Base-by-base conservation (phyloP, 2,797 vertebrate species). In the Thaleichthys pacificus region DNA sequence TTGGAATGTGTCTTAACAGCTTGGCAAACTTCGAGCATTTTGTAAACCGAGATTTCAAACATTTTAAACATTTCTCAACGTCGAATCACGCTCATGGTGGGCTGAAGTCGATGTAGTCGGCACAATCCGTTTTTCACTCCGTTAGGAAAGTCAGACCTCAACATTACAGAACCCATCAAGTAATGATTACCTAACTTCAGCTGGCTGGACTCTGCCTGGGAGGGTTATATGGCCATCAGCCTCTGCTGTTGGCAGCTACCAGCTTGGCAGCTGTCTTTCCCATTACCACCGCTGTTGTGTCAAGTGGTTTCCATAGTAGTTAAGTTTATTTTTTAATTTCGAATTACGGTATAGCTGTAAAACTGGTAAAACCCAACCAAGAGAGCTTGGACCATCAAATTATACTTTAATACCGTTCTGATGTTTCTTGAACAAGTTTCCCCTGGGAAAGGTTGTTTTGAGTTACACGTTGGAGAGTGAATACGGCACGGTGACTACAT, bases 221-320 rank as follows among this genome's bases (percentile, higher is more conserved):
- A 26, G 74, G 77, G 79, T 82, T 76, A 77, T 77, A 69, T 49
- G 72, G 30, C 68, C 69, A 74, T 32, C 72, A 77, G 61, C 32
- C 1, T 77, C 64, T 63, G 28, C 61, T 69, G 8, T 73, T 68
- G 64, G 78, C 73, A 75, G 66, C 78, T 71, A 26, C 73, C 72
- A 84, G 63, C 68, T 73, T 82, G 80, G 74, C 83, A 88, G 84
- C 77, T 82, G 82, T 75, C 70, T 77, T 80, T 82, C 71, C 72
- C 71, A 72, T 88, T 76, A 73, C 82, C 77, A 78, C 78, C 73
- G 42, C 35, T 90, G 84, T 87, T 90, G 86, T 89, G 88, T 85
- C 84, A 88, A 89, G 84, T 78, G 85, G 84, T 90, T 91, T 88
- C 85, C 81, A 86, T 85, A 75, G 83, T 68, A 80, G 82, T 89